Evolutionary conservation across 2,888 invertebrate genomes (phyloP).

Genomic region (Prenolepis imparis): DNA sequence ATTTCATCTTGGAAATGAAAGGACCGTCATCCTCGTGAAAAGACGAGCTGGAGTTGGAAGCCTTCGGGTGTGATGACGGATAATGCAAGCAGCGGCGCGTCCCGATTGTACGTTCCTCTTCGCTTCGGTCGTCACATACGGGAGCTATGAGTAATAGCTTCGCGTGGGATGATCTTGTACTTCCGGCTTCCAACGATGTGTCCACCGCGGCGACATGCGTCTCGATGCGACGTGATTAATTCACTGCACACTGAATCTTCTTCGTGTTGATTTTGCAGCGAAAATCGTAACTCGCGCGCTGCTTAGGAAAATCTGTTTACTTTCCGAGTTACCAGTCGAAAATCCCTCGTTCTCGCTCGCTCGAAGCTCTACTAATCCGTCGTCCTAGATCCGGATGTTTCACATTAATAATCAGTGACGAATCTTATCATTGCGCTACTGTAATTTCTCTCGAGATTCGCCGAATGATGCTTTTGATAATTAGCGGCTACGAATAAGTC

Average conservation of each 20-base stretch:
- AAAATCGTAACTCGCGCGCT: constrained; percentile 4
- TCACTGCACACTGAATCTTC: constrained; percentile 44
- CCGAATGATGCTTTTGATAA: constrained; percentile 23
- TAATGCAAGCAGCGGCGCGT: constrained; percentile 60
- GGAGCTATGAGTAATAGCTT: constrained; percentile 67
- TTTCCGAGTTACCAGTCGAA: not conserved
- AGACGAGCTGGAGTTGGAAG: constrained; percentile 27
- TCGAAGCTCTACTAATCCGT: not conserved
- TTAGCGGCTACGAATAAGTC: not conserved
- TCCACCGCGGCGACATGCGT: constrained; percentile 43
- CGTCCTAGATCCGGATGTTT: not conserved
- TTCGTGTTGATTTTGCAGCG: not conserved
- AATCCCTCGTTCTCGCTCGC: constrained; percentile 3
- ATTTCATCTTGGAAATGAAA: constrained; percentile 53
- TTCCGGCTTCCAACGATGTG: constrained; percentile 60
- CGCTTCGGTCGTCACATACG: constrained; percentile 46
- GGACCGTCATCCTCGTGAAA: constrained; percentile 20
- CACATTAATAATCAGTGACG: constrained; percentile 12
- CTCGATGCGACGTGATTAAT: constrained; percentile 70
- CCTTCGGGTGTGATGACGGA: constrained; percentile 54
- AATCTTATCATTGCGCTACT: not conserved
- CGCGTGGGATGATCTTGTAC: constrained; percentile 50
- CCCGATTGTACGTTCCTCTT: constrained; percentile 47
- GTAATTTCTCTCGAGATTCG: not conserved
- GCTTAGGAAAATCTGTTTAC: constrained; percentile 29